phyloP scores from a whole-genome alignment of 2,888 invertebrate species.

The Scaptomyza flava region DNA sequence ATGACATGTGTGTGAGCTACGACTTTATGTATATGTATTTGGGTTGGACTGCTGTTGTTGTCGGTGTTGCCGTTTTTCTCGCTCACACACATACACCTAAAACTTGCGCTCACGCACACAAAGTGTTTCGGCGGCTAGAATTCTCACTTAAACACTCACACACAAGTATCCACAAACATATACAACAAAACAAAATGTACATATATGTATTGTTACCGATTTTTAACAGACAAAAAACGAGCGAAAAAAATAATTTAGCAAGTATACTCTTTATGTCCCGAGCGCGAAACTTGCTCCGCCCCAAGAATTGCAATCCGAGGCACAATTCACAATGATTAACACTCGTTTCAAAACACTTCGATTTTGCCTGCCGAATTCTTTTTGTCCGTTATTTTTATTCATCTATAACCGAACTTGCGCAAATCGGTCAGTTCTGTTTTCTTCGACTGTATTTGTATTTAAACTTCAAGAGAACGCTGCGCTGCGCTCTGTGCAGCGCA shows the following conservation, averaged over 20 bases:
- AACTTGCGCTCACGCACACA: slow-evolving; percentile 35
- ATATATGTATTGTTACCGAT: slow-evolving; percentile 33
- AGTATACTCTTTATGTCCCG: slow-evolving; percentile 14
- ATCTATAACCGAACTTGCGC: slow-evolving; percentile 31
- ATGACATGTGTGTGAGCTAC: slow-evolving; percentile 34
- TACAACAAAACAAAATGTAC: slow-evolving; percentile 34
- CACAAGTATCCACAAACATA: slow-evolving; percentile 18
- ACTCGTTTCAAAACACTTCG: background rate
- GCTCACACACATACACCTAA: slow-evolving; percentile 10
- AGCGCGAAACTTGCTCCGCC: slow-evolving; percentile 32
- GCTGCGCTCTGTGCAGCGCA: slow-evolving; percentile 50
- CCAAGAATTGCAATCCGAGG: slow-evolving; percentile 20
- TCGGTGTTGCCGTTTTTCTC: slow-evolving; percentile 28
- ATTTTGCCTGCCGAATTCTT: background rate
- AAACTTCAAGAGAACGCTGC: slow-evolving; percentile 46
- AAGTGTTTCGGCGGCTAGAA: slow-evolving; percentile 45
- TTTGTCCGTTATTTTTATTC: slow-evolving; percentile 7
- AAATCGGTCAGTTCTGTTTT: slow-evolving; percentile 17
- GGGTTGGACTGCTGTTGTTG: slow-evolving; percentile 38
- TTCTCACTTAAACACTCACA: slow-evolving; percentile 32
- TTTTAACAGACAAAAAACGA: slow-evolving; percentile 36
- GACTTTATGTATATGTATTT: slow-evolving; percentile 15
- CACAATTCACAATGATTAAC: slow-evolving; percentile 13
- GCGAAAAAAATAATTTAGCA: slow-evolving; percentile 34
- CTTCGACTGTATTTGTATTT: slow-evolving; percentile 37